These are phyloP conservation scores for Coluber constrictor DNA, from an alignment of 2,797 vertebrate genomes.

Conservation along the genomic window DNA sequence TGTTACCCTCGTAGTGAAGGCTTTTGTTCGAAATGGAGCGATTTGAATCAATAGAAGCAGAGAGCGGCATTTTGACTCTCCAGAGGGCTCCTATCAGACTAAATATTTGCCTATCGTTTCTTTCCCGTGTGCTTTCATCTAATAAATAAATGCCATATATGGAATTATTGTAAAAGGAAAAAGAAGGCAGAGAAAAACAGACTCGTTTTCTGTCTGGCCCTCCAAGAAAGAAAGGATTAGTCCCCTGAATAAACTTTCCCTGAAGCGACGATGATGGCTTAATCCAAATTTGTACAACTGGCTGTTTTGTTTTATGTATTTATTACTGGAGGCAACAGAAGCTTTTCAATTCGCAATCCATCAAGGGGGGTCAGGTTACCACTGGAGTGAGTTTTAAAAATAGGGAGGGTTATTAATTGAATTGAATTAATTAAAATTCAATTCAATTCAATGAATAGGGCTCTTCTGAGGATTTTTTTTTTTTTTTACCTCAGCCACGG, in stretches of 20 bases:
- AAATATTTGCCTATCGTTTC: constrained; percentile 59
- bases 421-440: background rate
- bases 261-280: background rate
- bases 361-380: background rate
- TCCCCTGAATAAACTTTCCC: constrained; percentile 19
- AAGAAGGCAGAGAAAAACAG: constrained; percentile 41
- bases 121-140: constrained; percentile 47
- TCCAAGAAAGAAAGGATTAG: constrained; percentile 36
- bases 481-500: background rate
- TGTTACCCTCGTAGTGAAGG: background rate
- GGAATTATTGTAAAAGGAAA: constrained; percentile 38
- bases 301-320: constrained; percentile 14
- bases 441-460: background rate
- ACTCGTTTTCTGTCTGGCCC: constrained; percentile 6
- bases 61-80: constrained; percentile 53
- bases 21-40: constrained; percentile 29
- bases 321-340: constrained; percentile 3
- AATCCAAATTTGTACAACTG: constrained; percentile 21
- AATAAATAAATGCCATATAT: constrained; percentile 56
- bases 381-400: background rate
- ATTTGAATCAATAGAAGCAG: constrained; percentile 45
- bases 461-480: background rate
- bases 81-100: constrained; percentile 57
- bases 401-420: background rate
- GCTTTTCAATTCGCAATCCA: background rate